A percentile compares a stretch with the other conserved stretches of the same genome.
Conservation (phyloP, 1,140 invertebrate genomes). For the Micrasema longulum region DNA sequence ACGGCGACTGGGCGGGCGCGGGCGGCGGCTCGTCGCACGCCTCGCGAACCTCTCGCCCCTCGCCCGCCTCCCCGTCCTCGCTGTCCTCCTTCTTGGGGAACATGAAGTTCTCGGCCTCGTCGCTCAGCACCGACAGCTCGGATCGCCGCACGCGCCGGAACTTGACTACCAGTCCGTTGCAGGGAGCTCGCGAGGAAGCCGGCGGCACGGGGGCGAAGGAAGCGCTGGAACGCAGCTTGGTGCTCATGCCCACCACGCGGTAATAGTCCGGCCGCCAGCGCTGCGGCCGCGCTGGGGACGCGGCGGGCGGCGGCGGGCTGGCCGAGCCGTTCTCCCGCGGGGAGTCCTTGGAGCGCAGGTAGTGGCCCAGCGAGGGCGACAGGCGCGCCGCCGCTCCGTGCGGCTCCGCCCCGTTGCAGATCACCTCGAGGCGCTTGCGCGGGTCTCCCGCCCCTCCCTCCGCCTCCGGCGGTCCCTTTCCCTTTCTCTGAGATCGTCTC, state of each 20-base stretch:
- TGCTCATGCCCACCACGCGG: constrained; percentile 79
- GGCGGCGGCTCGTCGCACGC: constrained; percentile 27
- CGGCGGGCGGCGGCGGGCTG: constrained; percentile 52
- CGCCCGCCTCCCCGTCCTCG: constrained; percentile 46
- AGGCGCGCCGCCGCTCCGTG: constrained; percentile 39
- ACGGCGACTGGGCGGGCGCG: constrained; percentile 3
- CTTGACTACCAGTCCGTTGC: constrained; percentile 75
- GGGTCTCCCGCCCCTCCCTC: constrained; percentile 22
- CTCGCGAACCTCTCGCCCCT: background rate
- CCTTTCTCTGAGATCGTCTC: constrained; percentile 61
- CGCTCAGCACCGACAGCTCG: constrained; percentile 79
- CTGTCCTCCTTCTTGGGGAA: constrained; percentile 73
- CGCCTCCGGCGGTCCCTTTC: too few species aligned
- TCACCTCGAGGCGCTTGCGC: constrained; percentile 38
- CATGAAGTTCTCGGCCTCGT: constrained; percentile 87
- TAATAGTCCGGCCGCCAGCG: constrained; percentile 74
- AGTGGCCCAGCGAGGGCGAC: constrained; percentile 55
- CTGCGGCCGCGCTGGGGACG: constrained; percentile 64
- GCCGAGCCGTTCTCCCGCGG: constrained; percentile 46
- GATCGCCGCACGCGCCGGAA: constrained; percentile 78
- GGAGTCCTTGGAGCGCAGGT: constrained; percentile 51
- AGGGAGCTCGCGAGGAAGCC: constrained; percentile 59
- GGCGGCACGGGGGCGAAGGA: constrained; percentile 60
- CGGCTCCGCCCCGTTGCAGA: constrained; percentile 60
- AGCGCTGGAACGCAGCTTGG: constrained; percentile 74